Percentiles rank a stretch among this genome's conserved stretches.
These are phyloP conservation scores for Platypus cylindrus DNA, from an alignment of 2,888 invertebrate genomes.

Conservation along the genomic window DNA sequence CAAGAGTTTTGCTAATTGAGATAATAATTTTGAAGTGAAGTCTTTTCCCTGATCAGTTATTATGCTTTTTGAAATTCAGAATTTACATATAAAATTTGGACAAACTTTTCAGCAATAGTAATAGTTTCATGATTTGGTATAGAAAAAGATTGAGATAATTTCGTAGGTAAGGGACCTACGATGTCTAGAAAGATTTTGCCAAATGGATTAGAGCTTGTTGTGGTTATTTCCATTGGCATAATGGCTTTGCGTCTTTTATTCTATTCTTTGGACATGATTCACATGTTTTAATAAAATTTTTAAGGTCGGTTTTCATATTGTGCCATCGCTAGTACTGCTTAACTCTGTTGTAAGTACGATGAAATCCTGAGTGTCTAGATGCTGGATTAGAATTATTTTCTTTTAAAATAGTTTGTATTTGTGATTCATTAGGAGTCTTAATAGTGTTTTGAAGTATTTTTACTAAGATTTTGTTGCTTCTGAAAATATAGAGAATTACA, in stretches of 20 bases:
- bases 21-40: slow-evolving; percentile 20
- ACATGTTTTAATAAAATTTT: slow-evolving; percentile 10
- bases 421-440: slow-evolving; percentile 5
- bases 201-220: slow-evolving; percentile 20
- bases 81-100: slow-evolving; percentile 19
- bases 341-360: slow-evolving; percentile 17
- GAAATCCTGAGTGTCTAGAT: slow-evolving; percentile 17
- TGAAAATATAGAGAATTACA: slow-evolving; percentile 13
- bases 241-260: slow-evolving; percentile 15
- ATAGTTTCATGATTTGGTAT: slow-evolving; percentile 24
- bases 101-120: slow-evolving; percentile 23
- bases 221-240: slow-evolving; percentile 23
- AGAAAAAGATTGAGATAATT: slow-evolving; percentile 24
- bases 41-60: slow-evolving; percentile 17
- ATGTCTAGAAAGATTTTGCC: slow-evolving; percentile 24
- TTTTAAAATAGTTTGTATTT: slow-evolving; percentile 17
- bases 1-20: slow-evolving; percentile 20
- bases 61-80: slow-evolving; percentile 14
- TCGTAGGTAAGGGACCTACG: slow-evolving; percentile 24
- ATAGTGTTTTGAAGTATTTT: slow-evolving; percentile 13
- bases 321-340: slow-evolving; percentile 18
- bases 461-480: slow-evolving; percentile 14
- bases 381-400: slow-evolving; percentile 16
- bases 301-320: slow-evolving; percentile 24
- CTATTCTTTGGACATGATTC: slow-evolving; percentile 24